Percentiles rank a stretch among this genome's conserved stretches.
Evolutionary conservation across 2,888 invertebrate genomes (phyloP).

Genomic region (Rhopalosiphum nymphaeae): DNA sequence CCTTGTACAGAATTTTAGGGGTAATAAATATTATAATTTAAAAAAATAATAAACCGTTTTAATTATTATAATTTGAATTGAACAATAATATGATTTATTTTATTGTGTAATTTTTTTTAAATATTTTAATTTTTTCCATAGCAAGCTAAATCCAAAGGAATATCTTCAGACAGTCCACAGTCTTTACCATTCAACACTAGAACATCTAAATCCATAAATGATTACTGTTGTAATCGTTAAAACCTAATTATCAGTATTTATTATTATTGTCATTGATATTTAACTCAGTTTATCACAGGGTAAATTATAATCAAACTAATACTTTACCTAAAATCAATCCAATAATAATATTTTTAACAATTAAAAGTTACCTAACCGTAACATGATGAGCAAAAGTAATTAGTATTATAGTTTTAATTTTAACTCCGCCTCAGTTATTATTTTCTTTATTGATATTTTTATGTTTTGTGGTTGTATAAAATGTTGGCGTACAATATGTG

Average conservation of each 20-base stretch:
- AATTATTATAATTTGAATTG: neutral
- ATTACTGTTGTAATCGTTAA: conserved; percentile 60
- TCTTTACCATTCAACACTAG: conserved; percentile 58
- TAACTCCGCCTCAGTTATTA: conserved; percentile 23
- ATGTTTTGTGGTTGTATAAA: conserved; percentile 10
- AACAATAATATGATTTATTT: conserved; percentile 21
- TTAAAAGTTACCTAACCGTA: conserved; percentile 49
- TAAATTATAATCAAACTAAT: conserved; percentile 56
- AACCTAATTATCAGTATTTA: conserved; percentile 17
- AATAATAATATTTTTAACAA: conserved; percentile 14
- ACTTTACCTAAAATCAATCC: conserved; percentile 29
- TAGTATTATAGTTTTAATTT: conserved; percentile 40
- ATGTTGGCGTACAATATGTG: neutral
- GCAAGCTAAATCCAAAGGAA: conserved; percentile 60
- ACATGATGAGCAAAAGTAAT: conserved; percentile 53
- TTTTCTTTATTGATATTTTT: neutral
- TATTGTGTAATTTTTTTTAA: neutral
- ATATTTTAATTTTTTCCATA: neutral
- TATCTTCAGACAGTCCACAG: conserved; percentile 46
- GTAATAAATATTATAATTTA: neutral
- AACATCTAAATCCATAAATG: conserved; percentile 57
- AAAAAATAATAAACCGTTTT: neutral
- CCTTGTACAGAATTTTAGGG: neutral
- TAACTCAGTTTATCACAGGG: conserved; percentile 58
- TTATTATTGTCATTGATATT: conserved; percentile 27